A percentile compares a stretch with the other conserved stretches of the same genome.
Conservation (phyloP, 2,113 vertebrate species). For the Numenius arquata region DNA sequence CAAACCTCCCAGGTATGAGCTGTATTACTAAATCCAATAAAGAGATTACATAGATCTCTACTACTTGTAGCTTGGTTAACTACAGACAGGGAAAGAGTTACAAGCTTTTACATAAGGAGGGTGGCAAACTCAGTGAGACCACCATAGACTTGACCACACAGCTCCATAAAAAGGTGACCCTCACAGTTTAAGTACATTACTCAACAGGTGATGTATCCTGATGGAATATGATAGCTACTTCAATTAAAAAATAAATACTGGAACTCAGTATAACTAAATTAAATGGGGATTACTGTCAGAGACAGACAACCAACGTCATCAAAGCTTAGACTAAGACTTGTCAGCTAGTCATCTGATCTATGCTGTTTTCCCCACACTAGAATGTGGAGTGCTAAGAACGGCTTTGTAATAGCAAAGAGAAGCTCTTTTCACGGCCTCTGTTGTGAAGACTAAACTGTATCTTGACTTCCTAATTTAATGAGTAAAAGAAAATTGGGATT, state of each 20-base stretch:
- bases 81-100: not conserved
- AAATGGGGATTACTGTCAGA: not conserved
- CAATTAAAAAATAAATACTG: not conserved
- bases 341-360: not conserved
- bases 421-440: not conserved
- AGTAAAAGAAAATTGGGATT: not conserved
- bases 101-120: not conserved
- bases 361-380: not conserved
- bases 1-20: not conserved
- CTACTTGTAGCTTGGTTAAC: not conserved
- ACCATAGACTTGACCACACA: not conserved
- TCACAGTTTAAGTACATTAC: not conserved
- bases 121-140: not conserved
- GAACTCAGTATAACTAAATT: not conserved
- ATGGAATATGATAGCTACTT: too few relatives aligned
- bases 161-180: not conserved
- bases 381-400: not conserved
- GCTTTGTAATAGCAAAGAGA: not conserved
- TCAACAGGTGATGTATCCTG: too few relatives aligned
- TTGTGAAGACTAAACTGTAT: not conserved
- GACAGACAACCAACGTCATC: not conserved
- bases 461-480: not conserved
- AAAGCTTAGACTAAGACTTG: not conserved
- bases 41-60: not conserved
- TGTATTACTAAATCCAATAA: not conserved